These are phyloP conservation scores for Paramisgurnus dabryanus DNA, from an alignment of 2,113 vertebrate genomes.

Conservation along the genomic window DNA sequence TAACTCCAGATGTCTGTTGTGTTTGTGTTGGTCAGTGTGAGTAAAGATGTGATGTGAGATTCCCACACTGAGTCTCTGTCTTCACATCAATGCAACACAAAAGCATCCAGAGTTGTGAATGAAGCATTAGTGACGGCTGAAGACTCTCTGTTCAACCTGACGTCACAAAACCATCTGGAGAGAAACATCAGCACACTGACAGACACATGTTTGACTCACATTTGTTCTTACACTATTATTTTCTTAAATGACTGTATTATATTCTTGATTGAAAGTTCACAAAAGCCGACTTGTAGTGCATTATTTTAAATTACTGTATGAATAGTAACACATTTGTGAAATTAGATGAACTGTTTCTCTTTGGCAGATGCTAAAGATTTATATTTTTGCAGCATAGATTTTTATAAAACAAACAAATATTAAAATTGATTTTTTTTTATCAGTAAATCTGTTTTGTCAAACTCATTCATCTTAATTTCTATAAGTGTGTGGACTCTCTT, in stretches of 20 bases:
- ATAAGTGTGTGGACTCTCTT: conserved; percentile 44
- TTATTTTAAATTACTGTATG: too few species aligned
- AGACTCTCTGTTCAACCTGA: conserved; percentile 45
- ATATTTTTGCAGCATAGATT: not conserved
- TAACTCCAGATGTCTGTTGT: conserved; percentile 43
- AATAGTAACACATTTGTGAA: not conserved
- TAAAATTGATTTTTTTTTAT: too few species aligned
- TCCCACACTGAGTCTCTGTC: conserved; percentile 58
- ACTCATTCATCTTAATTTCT: not conserved
- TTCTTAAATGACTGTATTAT: too few species aligned
- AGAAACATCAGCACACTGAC: conserved; percentile 42
- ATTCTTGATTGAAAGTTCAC: too few species aligned
- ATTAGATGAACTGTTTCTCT: too few species aligned
- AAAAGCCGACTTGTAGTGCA: not conserved
- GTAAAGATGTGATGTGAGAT: conserved; percentile 48
- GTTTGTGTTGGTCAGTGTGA: conserved; percentile 49
- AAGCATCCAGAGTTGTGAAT: conserved; percentile 51
- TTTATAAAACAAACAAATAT: not conserved
- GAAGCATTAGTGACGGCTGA: conserved; percentile 50
- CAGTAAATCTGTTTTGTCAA: not conserved
- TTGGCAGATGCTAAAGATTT: not conserved
- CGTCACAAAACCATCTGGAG: conserved; percentile 60
- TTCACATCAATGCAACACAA: conserved; percentile 53
- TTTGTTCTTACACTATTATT: not conserved
- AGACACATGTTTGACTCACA: too few species aligned